Evolutionary conservation across 2,888 invertebrate species (phyloP).

Genomic region (Electrophaes corylata): DNA sequence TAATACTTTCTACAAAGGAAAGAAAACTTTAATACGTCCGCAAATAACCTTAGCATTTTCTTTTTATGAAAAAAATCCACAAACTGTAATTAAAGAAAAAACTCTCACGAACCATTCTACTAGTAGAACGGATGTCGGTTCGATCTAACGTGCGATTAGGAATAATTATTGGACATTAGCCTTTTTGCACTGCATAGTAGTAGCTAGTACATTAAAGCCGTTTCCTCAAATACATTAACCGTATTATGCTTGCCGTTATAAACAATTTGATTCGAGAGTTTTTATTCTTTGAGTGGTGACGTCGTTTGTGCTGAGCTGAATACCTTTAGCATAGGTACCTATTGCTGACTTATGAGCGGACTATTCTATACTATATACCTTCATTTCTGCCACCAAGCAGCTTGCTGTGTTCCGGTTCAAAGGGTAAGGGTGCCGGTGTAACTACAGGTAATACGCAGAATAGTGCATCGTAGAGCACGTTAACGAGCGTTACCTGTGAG

Average conservation of each 20-base stretch:
- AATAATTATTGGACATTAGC: slow-evolving; percentile 64
- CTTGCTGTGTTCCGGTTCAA: too few relatives aligned
- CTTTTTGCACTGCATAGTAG: slow-evolving; percentile 58
- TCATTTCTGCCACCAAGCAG: too few relatives aligned
- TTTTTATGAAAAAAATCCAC: slow-evolving; percentile 18
- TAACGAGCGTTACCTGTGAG: too few relatives aligned
- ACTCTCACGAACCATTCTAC: slow-evolving; percentile 51
- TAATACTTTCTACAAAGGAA: slow-evolving; percentile 3
- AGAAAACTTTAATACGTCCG: slow-evolving; percentile 1
- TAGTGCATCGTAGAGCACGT: too few relatives aligned
- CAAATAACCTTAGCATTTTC: slow-evolving; percentile 15
- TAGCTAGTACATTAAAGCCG: neutral
- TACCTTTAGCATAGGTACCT: too few relatives aligned
- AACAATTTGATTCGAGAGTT: neutral
- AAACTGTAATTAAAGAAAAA: slow-evolving; percentile 39
- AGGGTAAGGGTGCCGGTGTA: too few relatives aligned
- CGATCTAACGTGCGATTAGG: slow-evolving; percentile 59
- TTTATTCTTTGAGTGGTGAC: too few relatives aligned
- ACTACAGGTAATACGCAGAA: too few relatives aligned
- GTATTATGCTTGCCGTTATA: neutral
- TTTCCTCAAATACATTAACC: neutral
- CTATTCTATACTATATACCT: too few relatives aligned
- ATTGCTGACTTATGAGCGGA: too few relatives aligned
- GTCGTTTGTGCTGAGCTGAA: too few relatives aligned
- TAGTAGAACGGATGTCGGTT: slow-evolving; percentile 52